Evolutionary conservation across 2,888 invertebrate species (phyloP).

Genomic region (Agonopterix heracliana): DNA sequence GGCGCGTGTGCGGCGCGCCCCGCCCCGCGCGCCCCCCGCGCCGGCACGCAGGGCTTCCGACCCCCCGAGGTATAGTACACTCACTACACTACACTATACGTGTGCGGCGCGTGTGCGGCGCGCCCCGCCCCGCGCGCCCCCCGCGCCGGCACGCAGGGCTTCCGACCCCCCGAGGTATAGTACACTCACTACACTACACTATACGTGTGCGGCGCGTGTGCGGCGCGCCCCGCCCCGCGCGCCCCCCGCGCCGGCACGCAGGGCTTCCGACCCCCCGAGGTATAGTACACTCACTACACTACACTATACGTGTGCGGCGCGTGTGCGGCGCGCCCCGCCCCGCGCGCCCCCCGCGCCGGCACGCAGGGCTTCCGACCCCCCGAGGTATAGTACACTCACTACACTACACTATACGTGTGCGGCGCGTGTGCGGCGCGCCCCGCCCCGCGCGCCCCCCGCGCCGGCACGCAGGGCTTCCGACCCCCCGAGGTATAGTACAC

Average conservation of each 20-base stretch:
- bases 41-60: constrained; percentile 93
- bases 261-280: constrained; percentile 91
- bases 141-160: constrained; percentile 93
- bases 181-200: too few relatives aligned
- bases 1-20: constrained; percentile 81
- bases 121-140: constrained; percentile 82
- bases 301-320: constrained; percentile 78
- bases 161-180: constrained; percentile 88
- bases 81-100: too few relatives aligned
- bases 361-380: constrained; percentile 94
- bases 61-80: constrained; percentile 89
- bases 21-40: constrained; percentile 83
- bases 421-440: constrained; percentile 81
- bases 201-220: constrained; percentile 80
- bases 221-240: constrained; percentile 77
- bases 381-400: too few relatives aligned
- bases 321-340: constrained; percentile 79
- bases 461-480: constrained; percentile 93
- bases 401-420: too few relatives aligned
- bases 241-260: constrained; percentile 93
- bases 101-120: constrained; percentile 79
- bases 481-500: constrained; percentile 89
- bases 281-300: too few relatives aligned
- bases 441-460: constrained; percentile 83
- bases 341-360: constrained; percentile 88